These are phyloP conservation scores for Octodonta nipae DNA, from an alignment of 2,888 invertebrate genomes.

Conservation along the genomic window DNA sequence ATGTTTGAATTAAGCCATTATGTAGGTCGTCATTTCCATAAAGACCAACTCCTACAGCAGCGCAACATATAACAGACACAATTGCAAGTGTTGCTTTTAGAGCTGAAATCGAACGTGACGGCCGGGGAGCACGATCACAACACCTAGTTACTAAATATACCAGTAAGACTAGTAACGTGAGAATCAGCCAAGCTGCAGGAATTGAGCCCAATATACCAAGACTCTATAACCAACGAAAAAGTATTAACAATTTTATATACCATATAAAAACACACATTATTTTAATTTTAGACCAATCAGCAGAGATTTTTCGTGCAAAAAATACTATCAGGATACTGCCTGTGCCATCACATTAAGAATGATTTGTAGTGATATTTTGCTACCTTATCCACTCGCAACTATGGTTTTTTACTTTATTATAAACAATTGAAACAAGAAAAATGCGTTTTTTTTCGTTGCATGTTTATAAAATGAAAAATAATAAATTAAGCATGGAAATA, in stretches of 20 bases:
- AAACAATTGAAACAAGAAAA: no score
- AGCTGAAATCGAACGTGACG: conserved; percentile 76
- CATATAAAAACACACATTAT: no score
- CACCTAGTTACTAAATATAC: conserved; percentile 89
- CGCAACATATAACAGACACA: conserved; percentile 76
- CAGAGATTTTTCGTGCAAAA: no score
- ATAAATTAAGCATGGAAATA: no score
- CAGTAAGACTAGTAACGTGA: conserved; percentile 76
- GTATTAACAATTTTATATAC: background rate
- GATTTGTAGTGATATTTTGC: no score
- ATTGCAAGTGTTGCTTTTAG: conserved; percentile 69
- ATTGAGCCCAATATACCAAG: conserved; percentile 84
- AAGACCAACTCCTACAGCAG: conserved; percentile 71
- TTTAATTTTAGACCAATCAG: no score
- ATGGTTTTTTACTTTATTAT: no score
- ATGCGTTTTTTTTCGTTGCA: no score
- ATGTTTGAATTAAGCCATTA: conserved; percentile 57
- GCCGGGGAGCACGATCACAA: conserved; percentile 85
- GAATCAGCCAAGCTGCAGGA: conserved; percentile 85
- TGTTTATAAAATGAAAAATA: no score
- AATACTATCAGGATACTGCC: no score
- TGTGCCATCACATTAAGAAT: no score
- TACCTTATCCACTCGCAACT: no score
- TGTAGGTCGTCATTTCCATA: conserved; percentile 92
- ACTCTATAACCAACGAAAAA: conserved; percentile 49